Conservation (phyloP, 2,113 vertebrate genomes). For the Cephalopterus ornatus region DNA sequence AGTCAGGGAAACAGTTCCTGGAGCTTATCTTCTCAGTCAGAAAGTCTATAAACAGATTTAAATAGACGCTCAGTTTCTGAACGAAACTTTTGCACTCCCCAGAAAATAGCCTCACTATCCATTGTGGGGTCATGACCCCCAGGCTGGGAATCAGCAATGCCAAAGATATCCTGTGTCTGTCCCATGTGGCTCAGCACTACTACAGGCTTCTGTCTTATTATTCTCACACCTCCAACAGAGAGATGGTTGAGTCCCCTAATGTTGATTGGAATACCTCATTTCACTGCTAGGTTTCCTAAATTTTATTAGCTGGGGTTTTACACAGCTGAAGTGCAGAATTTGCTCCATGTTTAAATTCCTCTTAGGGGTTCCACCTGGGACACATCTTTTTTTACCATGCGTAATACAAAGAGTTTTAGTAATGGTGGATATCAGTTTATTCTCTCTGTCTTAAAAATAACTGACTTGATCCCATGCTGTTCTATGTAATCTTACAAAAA, state of each 20-base stretch:
- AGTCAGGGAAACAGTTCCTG: neutral
- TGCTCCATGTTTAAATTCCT: neutral
- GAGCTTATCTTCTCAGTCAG: constrained; percentile 36
- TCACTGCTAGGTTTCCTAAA: constrained; percentile 16
- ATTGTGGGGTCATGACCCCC: neutral
- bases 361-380: neutral
- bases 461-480: neutral
- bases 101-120: constrained; percentile 26
- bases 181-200: neutral
- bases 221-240: neutral
- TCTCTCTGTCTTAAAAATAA: neutral
- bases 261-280: neutral
- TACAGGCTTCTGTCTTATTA: constrained; percentile 39
- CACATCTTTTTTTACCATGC: neutral
- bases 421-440: neutral
- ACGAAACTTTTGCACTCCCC: neutral
- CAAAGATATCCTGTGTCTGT: constrained; percentile 45
- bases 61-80: neutral
- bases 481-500: neutral
- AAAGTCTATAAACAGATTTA: constrained; percentile 57
- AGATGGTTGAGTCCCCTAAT: neutral
- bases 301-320: neutral
- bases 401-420: neutral
- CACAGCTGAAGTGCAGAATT: neutral
- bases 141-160: neutral